Conservation (phyloP, 2,797 vertebrate species). For the Chelmon rostratus region DNA sequence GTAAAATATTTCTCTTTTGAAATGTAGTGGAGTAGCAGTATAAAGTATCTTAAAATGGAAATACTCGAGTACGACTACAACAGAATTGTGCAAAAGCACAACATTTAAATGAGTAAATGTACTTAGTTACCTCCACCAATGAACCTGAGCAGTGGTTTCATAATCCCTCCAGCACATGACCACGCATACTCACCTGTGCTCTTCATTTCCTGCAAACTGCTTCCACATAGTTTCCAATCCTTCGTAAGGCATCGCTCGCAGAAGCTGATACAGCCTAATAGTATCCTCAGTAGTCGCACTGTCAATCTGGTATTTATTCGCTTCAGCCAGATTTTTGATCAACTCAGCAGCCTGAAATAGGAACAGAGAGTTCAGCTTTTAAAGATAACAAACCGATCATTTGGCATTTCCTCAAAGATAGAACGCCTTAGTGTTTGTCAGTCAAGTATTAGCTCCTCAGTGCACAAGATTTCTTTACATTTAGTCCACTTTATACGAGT, state of each 20-base stretch:
- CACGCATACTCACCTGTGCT: conserved; percentile 76
- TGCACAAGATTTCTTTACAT: neutral
- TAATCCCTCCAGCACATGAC: too few relatives aligned
- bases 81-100: too few relatives aligned
- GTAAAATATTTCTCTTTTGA: too few relatives aligned
- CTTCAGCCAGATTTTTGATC: conserved; percentile 84
- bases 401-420: neutral
- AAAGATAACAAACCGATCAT: neutral
- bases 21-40: neutral
- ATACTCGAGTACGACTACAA: neutral
- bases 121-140: neutral
- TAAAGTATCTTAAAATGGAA: neutral
- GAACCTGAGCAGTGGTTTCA: too few relatives aligned
- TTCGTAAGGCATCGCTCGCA: conserved; percentile 76
- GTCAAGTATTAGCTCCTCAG: neutral
- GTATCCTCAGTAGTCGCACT: conserved; percentile 79
- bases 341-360: conserved; percentile 83
- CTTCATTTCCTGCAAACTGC: conserved; percentile 78
- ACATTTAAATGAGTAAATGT: neutral
- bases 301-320: conserved; percentile 83
- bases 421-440: neutral
- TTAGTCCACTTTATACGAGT: neutral
- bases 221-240: conserved; percentile 85
- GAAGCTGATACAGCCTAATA: conserved; percentile 87
- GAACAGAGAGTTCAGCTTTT: neutral